Base-by-base conservation (phyloP, 2,888 invertebrate species). In the Emesis furor region DNA sequence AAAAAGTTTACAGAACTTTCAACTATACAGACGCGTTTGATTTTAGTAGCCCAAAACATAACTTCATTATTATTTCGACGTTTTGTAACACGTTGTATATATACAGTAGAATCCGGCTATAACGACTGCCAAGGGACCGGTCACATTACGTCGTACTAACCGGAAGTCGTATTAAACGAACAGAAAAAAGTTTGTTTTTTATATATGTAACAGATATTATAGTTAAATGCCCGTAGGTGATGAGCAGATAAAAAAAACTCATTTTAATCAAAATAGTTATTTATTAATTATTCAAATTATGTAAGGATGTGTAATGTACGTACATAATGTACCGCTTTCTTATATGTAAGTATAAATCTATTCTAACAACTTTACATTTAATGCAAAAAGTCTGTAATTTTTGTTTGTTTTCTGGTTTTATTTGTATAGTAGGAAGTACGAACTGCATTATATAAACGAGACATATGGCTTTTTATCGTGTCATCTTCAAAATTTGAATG, bases 181-280 rank as follows among this genome's bases (percentile, higher is more conserved):
- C 59, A 59, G 24, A 59, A 24, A 24, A 24, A 59, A 24, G 24
- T 17, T 42, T 42, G 24, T 6, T 59, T 59, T 59, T 59, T 59
- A 59, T 59, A 24, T 59, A 24, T 7, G n/a, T n/a, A n/a, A n/a
- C n/a, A 59, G 4, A 59, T 59, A 59, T 59, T 24, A 24, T 24
- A 59, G 59, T 59, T 59, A 59, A 24, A 59, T 59, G 24, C 3
- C 59, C 24, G 59, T 68, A 68, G 68, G 68, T 68, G 68, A 68
- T 39, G n/a, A 68, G 37, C 68, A 78, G 67, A 73, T 73, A 73
- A 78, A 62, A 79, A 79, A 71, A 35, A 71, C 68, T 67, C 62
- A 79, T 71, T 68, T 79, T 75, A 68, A 68, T 35, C 39, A 35
- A 68, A 37, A 39, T 68, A 68, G 35, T 68, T 68, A 68, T 68